Conservation (phyloP, 2,888 invertebrate species). For the Cataglyphis livida region DNA sequence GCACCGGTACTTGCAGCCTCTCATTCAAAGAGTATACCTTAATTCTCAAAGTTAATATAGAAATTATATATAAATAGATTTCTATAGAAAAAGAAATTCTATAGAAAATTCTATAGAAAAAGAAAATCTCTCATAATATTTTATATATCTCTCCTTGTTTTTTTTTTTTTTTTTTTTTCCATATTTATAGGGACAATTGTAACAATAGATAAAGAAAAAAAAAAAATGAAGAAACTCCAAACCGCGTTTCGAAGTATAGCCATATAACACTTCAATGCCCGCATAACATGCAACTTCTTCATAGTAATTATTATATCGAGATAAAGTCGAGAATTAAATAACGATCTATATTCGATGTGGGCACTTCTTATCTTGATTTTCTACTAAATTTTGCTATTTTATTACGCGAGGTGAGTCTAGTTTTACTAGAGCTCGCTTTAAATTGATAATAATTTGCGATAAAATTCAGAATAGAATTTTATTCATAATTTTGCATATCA, state of each 20-base stretch:
- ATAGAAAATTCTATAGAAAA: background rate
- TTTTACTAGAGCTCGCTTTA: background rate
- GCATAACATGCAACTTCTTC: background rate
- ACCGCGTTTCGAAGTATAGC: background rate
- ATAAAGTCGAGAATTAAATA: background rate
- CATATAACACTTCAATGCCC: background rate
- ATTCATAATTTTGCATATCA: background rate
- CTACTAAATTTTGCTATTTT: background rate
- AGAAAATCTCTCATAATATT: background rate
- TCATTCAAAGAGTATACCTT: constrained; percentile 1
- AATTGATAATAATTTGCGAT: background rate
- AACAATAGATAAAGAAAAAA: background rate
- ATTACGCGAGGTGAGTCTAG: background rate
- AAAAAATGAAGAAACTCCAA: background rate
- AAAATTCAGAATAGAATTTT: background rate
- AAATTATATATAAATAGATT: background rate
- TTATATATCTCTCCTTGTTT: background rate
- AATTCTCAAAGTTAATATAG: background rate
- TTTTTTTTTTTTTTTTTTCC: too few relatives aligned
- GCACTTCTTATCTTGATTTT: background rate
- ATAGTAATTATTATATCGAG: background rate
- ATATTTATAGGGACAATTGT: background rate
- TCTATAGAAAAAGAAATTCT: background rate
- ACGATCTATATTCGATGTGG: background rate
- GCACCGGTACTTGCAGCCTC: background rate